These are phyloP conservation scores for Amphimallon solstitiale DNA, from an alignment of 2,888 invertebrate genomes.

Conservation along the genomic window DNA sequence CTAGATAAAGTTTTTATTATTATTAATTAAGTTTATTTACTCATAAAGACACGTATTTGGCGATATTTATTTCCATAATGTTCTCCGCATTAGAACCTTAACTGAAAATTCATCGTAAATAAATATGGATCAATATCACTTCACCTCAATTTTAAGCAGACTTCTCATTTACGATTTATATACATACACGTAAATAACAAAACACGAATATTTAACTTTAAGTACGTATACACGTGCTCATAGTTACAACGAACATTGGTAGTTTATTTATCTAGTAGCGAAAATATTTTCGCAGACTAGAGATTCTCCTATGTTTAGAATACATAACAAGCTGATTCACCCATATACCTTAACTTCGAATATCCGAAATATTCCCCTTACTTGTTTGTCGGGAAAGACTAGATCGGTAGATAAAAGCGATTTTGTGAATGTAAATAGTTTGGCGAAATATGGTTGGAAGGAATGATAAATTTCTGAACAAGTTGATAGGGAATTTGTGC, in stretches of 20 bases:
- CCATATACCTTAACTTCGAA: background rate
- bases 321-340: constrained; percentile 22
- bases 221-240: background rate
- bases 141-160: no score
- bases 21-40: no score
- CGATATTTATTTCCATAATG: no score
- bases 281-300: constrained; percentile 15
- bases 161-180: no score
- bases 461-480: background rate
- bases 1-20: no score
- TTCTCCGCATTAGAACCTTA: no score
- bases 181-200: no score
- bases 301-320: constrained; percentile 1
- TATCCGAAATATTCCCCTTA: constrained; percentile 9
- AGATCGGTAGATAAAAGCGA: constrained; percentile 13
- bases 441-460: constrained; percentile 5
- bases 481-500: constrained; percentile 2
- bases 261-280: constrained; percentile 1
- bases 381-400: background rate
- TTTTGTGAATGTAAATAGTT: constrained; percentile 17
- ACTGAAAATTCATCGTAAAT: no score
- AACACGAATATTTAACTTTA: no score
- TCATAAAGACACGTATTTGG: no score
- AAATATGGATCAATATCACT: no score
- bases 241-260: background rate